Evolutionary conservation across 2,113 vertebrate genomes (phyloP).

Genomic region (Emydocephalus ijimae): DNA sequence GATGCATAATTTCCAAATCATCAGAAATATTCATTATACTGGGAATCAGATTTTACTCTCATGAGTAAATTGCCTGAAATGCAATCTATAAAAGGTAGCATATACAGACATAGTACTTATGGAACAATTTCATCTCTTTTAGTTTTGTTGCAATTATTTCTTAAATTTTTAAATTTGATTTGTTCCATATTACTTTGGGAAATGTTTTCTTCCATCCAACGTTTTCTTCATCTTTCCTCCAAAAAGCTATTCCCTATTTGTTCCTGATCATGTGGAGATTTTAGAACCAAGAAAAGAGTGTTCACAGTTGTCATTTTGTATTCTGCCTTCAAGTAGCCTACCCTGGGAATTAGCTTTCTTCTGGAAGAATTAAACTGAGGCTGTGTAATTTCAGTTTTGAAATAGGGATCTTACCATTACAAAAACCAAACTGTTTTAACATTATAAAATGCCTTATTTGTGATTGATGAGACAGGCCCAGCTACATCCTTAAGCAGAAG

Average conservation of each 20-base stretch:
- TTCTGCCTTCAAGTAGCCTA: not conserved
- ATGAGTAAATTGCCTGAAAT: not conserved
- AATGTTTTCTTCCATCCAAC: not conserved
- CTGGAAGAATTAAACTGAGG: not conserved
- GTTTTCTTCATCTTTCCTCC: not conserved
- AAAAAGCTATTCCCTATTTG: not conserved
- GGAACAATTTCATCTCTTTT: not conserved
- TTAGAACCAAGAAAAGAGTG: not conserved
- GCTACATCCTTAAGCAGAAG: not conserved
- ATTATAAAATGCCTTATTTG: not conserved
- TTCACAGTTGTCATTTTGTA: not conserved
- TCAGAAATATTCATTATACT: not conserved
- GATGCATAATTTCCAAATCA: not conserved
- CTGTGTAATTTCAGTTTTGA: not conserved
- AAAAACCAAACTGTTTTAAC: not conserved
- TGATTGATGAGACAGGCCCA: not conserved
- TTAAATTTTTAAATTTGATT: not conserved
- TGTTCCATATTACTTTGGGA: not conserved
- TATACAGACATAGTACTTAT: not conserved
- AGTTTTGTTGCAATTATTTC: not conserved
- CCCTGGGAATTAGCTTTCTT: not conserved
- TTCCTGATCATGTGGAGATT: not conserved
- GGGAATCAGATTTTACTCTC: not conserved
- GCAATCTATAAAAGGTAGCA: not conserved
- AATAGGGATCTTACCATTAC: not conserved